Conservation (phyloP, 2,888 invertebrate genomes). For the Sarcophaga variegata region DNA sequence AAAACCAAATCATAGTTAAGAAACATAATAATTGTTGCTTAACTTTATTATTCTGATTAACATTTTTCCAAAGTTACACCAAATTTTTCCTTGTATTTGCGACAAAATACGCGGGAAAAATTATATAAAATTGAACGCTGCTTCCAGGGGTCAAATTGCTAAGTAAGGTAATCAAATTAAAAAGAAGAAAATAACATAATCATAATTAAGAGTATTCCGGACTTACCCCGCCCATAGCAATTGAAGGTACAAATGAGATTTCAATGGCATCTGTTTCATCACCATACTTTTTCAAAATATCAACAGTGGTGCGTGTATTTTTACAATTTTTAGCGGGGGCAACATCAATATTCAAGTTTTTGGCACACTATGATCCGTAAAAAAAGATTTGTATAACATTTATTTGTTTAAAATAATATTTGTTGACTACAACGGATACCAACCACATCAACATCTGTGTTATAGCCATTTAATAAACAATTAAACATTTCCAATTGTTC, state of each 20-base stretch:
- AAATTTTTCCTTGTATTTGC: constrained; percentile 74
- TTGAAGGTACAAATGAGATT: constrained; percentile 78
- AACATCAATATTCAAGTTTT: constrained; percentile 73
- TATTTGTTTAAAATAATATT: not conserved
- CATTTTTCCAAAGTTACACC: constrained; percentile 73
- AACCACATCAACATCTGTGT: constrained; percentile 71
- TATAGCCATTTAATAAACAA: constrained; percentile 76
- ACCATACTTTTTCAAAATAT: constrained; percentile 78
- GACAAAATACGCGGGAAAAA: constrained; percentile 75
- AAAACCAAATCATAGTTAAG: too few relatives aligned
- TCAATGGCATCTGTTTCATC: constrained; percentile 75
- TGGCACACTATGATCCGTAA: constrained; percentile 72
- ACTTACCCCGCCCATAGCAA: constrained; percentile 79
- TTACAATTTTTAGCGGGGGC: constrained; percentile 75
- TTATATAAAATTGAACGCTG: constrained; percentile 75
- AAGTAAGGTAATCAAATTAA: constrained; percentile 28
- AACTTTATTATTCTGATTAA: constrained; percentile 36
- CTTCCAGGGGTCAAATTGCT: constrained; percentile 75
- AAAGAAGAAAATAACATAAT: not conserved
- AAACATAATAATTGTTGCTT: not conserved
- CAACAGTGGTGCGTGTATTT: constrained; percentile 71
- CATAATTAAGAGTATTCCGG: not conserved
- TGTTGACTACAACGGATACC: not conserved
- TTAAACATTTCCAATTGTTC: constrained; percentile 76
- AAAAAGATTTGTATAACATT: not conserved